Percentiles rank a stretch among this genome's conserved stretches.
These are phyloP conservation scores for Hyposoter didymator DNA, from an alignment of 2,888 invertebrate genomes.

Conservation along the genomic window DNA sequence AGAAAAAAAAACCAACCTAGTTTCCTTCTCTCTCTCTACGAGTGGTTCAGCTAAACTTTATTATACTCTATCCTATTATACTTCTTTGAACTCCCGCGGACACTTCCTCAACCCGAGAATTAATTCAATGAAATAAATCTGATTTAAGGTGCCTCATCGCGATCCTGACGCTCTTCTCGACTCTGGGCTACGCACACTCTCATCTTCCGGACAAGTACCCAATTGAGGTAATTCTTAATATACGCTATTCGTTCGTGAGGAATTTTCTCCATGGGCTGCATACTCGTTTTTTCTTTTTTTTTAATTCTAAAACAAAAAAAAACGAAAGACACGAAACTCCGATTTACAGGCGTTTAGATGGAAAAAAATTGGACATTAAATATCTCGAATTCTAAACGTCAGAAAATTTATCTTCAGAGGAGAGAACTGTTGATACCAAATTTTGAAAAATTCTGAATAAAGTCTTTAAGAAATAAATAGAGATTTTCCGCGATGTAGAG, in stretches of 20 bases:
- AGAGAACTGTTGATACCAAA: no score
- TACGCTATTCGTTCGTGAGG: background rate
- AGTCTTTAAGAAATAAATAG: no score
- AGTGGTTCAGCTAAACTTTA: constrained; percentile 47
- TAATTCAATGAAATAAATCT: constrained; percentile 68
- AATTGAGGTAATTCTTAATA: constrained; percentile 76
- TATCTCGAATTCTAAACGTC: no score
- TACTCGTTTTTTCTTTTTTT: no score
- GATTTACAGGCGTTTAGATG: no score
- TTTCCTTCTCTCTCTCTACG: constrained; percentile 13
- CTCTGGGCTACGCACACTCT: constrained; percentile 73
- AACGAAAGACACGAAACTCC: no score
- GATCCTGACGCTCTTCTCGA: constrained; percentile 75
- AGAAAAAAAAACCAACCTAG: background rate
- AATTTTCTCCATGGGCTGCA: background rate
- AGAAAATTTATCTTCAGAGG: no score
- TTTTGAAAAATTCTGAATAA: no score
- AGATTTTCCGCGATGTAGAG: background rate
- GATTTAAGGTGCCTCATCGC: constrained; percentile 79
- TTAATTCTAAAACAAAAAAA: no score
- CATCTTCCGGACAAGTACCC: constrained; percentile 81
- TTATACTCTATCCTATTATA: constrained; percentile 55
- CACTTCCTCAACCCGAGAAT: constrained; percentile 63
- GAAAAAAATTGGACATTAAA: no score
- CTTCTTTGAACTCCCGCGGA: constrained; percentile 65